These are phyloP conservation scores for Torymus auratus DNA, from an alignment of 2,888 invertebrate genomes.

Conservation along the genomic window DNA sequence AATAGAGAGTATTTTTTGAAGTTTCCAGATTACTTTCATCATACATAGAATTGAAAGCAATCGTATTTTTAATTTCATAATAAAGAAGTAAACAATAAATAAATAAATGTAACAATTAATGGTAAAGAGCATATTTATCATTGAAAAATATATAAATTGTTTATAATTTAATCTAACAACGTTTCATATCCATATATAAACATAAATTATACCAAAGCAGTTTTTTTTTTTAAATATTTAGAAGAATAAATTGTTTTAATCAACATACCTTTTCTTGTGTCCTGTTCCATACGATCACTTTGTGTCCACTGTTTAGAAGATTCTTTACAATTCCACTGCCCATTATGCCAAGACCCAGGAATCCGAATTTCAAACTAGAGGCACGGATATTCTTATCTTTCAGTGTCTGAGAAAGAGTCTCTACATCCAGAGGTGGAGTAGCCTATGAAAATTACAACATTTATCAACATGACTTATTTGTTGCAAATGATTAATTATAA, in stretches of 20 bases:
- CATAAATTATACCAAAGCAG: too few relatives aligned
- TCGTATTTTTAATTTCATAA: too few relatives aligned
- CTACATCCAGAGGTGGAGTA: conserved; percentile 86
- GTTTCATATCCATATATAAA: too few relatives aligned
- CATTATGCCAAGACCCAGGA: conserved; percentile 96
- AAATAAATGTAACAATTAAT: too few relatives aligned
- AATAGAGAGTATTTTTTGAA: too few relatives aligned
- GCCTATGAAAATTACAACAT: conserved; percentile 76
- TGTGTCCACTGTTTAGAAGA: conserved; percentile 94
- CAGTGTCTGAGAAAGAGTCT: conserved; percentile 86
- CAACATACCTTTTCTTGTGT: conserved; percentile 90
- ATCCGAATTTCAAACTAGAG: conserved; percentile 92
- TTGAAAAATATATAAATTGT: too few relatives aligned
- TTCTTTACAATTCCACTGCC: conserved; percentile 97
- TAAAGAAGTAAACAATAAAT: too few relatives aligned
- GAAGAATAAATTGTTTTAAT: conserved; percentile 11
- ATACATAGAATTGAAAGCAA: too few relatives aligned
- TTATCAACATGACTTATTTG: not conserved
- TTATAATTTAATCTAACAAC: too few relatives aligned
- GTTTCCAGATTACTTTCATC: too few relatives aligned
- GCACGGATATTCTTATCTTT: conserved; percentile 91
- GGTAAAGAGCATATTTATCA: too few relatives aligned
- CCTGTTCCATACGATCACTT: conserved; percentile 95
- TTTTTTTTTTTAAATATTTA: not conserved
- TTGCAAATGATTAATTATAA: not conserved